phyloP scores from a whole-genome alignment of 1,140 invertebrate species.

The Aleiodes sp. region DNA sequence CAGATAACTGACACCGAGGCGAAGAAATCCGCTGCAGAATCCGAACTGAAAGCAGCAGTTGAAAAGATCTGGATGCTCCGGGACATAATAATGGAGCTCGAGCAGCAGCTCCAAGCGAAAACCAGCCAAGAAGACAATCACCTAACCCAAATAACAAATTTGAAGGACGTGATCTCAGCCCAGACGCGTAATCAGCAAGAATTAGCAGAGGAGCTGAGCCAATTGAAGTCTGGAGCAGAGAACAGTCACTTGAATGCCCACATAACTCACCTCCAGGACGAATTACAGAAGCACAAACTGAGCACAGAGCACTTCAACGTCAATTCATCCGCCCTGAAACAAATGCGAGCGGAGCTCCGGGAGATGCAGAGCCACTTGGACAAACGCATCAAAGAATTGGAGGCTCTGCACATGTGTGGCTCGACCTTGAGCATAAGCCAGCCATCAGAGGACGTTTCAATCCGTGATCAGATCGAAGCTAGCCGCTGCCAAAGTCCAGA shows the following conservation, averaged over 20 bases:
- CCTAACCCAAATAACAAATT: slow-evolving; percentile 60
- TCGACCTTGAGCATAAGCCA: slow-evolving; percentile 71
- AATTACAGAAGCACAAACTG: slow-evolving; percentile 68
- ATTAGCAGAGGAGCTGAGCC: slow-evolving; percentile 66
- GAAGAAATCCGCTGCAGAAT: slow-evolving; percentile 70
- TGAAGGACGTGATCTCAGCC: slow-evolving; percentile 66
- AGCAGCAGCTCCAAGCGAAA: slow-evolving; percentile 75
- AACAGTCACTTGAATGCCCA: slow-evolving; percentile 65
- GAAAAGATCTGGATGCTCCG: slow-evolving; percentile 78
- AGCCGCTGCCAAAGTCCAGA: slow-evolving; percentile 59
- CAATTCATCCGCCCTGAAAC: slow-evolving; percentile 65
- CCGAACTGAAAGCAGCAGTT: slow-evolving; percentile 74
- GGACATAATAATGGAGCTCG: slow-evolving; percentile 80
- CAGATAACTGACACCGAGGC: slow-evolving; percentile 70
- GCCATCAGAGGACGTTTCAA: slow-evolving; percentile 81
- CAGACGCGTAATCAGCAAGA: slow-evolving; percentile 69
- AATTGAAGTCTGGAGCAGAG: slow-evolving; percentile 64
- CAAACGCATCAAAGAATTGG: slow-evolving; percentile 74
- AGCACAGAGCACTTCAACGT: slow-evolving; percentile 67
- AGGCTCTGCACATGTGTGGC: slow-evolving; percentile 72
- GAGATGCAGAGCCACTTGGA: slow-evolving; percentile 72
- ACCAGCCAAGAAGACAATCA: slow-evolving; percentile 63
- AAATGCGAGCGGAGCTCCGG: slow-evolving; percentile 68
- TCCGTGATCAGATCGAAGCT: slow-evolving; percentile 71
- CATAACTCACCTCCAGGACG: slow-evolving; percentile 65